phyloP scores from a whole-genome alignment of 2,888 invertebrate genomes.

The Embidobia sp. region DNA sequence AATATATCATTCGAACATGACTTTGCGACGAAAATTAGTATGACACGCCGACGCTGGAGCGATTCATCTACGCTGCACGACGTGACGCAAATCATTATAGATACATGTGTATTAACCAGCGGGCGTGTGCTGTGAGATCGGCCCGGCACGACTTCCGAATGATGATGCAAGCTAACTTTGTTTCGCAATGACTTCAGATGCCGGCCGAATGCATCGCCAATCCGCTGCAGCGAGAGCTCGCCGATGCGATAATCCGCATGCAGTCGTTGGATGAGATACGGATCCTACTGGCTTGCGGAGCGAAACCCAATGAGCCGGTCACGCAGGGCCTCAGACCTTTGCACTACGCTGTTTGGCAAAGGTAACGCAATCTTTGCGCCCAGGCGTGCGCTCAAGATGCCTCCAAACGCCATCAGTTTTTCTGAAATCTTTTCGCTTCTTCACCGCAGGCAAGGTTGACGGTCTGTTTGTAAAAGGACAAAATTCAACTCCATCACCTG shows the following conservation, averaged over 20 bases:
- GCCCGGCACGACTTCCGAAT: constrained; percentile 39
- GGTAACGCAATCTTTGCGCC: no score
- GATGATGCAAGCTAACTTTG: constrained; percentile 60
- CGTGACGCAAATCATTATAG: constrained; percentile 35
- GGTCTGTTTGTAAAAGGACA: no score
- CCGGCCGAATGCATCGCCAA: constrained; percentile 88
- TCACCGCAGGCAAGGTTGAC: no score
- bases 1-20: not conserved
- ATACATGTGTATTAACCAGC: constrained; percentile 31
- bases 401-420: no score
- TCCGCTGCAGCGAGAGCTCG: constrained; percentile 91
- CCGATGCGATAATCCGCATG: constrained; percentile 94
- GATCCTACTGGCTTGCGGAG: constrained; percentile 92
- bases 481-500: no score
- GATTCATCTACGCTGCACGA: constrained; percentile 7
- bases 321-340: constrained; percentile 93
- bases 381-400: no score
- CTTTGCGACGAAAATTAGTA: not conserved
- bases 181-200: constrained; percentile 82
- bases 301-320: constrained; percentile 91
- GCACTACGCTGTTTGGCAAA: constrained; percentile 96
- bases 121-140: constrained; percentile 13
- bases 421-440: no score
- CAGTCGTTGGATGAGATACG: constrained; percentile 93
- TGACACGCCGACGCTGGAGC: not conserved